Evolutionary conservation across 1,140 invertebrate genomes (phyloP), one percentile per base, ranked within the genome.

Genomic region (Choristoneura fumiferana): DNA sequence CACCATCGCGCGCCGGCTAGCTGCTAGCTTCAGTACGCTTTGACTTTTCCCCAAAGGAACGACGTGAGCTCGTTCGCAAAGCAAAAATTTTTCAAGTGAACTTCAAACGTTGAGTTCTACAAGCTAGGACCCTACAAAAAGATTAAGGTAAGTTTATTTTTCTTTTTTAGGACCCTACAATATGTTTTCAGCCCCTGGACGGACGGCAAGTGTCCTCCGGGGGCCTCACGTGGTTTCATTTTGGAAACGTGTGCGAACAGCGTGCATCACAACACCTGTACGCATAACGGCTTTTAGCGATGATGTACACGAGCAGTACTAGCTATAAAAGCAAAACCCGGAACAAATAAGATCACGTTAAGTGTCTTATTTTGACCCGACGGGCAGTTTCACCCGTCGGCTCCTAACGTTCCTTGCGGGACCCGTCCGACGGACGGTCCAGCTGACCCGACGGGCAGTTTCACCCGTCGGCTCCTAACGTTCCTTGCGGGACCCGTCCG

Each of bases 11-110:
- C n/a, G n/a, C n/a, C n/a, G n/a, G n/a, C n/a, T n/a, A n/a, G n/a
- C n/a, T n/a, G n/a, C n/a, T n/a, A n/a, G n/a, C n/a, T 37, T 37
- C 36, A 37, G 36, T 37, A 37, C 36, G 36, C 36, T 37, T 37
- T 37, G 36, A 37, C 36, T 37, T 37, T 37, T 37, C 10, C 36
- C 36, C 36, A n/a, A 37, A 37, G 36, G n/a, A 37, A 37, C 36
- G 36, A 37, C 36, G 36, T 37, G 36, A 4, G 36, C 13, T 37
- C 36, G 36, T 37, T 37, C 36, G 36, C 36, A 37, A 37, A 37
- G 36, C 36, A n/a, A 37, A 37, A 12, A 37, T n/a, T n/a, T n/a
- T n/a, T 12, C n/a, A 37, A 37, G 36, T 37, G 36, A 37, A 37
- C 10, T 37, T 12, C 9, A 10, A 1, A 37, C 36, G 36, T 37